phyloP scores from a whole-genome alignment of 2,113 vertebrate genomes.

The Protobothrops mucrosquamatus region DNA sequence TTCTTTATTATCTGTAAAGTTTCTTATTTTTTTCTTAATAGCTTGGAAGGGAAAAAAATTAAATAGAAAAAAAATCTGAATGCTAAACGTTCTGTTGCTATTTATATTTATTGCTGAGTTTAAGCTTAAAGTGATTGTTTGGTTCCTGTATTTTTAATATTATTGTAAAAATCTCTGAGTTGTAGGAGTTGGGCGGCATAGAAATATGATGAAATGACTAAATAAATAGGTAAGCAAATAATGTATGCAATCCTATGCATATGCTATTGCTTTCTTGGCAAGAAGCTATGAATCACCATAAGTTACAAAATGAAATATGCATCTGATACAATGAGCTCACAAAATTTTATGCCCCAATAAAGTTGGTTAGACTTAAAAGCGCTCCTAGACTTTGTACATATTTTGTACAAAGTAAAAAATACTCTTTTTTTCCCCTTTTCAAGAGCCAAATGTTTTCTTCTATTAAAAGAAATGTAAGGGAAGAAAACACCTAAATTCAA shows the following conservation, averaged over 20 bases:
- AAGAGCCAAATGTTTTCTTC: background rate
- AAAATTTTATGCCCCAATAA: background rate
- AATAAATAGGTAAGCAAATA: background rate
- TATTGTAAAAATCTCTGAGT: background rate
- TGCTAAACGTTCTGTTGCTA: slow-evolving; percentile 1
- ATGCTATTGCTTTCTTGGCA: background rate
- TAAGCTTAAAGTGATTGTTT: background rate
- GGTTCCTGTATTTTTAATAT: background rate
- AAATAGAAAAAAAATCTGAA: slow-evolving; percentile 21
- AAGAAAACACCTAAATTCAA: background rate
- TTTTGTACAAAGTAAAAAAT: slow-evolving; percentile 6
- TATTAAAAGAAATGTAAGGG: background rate
- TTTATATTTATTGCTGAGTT: background rate
- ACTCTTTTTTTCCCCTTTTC: background rate
- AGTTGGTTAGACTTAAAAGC: background rate
- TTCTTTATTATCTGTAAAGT: background rate
- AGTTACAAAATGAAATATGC: background rate
- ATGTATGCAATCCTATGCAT: background rate
- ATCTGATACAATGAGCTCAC: background rate
- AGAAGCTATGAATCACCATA: background rate
- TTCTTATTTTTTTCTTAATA: background rate
- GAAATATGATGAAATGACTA: background rate
- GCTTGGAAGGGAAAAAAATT: slow-evolving; percentile 16
- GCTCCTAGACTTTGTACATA: background rate
- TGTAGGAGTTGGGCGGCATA: background rate